Evolutionary conservation across 2,797 vertebrate species (phyloP).

Genomic region (Euphonia xanthogaster): DNA sequence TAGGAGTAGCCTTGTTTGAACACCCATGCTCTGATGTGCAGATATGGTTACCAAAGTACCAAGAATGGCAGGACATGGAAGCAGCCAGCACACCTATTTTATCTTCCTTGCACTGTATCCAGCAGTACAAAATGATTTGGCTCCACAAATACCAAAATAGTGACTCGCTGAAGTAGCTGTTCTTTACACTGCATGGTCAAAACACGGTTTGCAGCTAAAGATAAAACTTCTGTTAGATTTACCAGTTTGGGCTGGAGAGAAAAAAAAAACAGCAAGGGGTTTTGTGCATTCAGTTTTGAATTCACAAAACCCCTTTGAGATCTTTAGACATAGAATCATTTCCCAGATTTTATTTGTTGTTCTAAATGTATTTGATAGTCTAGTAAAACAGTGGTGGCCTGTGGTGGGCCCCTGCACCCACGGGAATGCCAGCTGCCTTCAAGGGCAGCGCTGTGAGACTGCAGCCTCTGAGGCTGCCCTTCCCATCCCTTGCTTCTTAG

Average conservation of each 20-base stretch:
- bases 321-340: not conserved
- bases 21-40: fast-evolving
- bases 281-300: not conserved
- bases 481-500: not conserved
- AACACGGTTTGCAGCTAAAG: not conserved
- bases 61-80: not conserved
- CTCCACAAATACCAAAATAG: not conserved
- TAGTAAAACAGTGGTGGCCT: not conserved
- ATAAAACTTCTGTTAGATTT: not conserved
- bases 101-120: not conserved
- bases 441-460: not conserved
- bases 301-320: not conserved
- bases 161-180: fast-evolving
- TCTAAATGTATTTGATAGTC: not conserved
- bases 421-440: not conserved
- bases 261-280: not conserved
- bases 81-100: not conserved
- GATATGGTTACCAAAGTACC: fast-evolving
- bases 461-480: not conserved
- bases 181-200: not conserved
- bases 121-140: not conserved
- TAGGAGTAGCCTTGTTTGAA: not conserved
- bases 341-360: not conserved
- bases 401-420: not conserved
- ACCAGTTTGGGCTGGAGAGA: not conserved